Conservation (phyloP, 2,888 invertebrate species). For the Fragum sueziense region DNA sequence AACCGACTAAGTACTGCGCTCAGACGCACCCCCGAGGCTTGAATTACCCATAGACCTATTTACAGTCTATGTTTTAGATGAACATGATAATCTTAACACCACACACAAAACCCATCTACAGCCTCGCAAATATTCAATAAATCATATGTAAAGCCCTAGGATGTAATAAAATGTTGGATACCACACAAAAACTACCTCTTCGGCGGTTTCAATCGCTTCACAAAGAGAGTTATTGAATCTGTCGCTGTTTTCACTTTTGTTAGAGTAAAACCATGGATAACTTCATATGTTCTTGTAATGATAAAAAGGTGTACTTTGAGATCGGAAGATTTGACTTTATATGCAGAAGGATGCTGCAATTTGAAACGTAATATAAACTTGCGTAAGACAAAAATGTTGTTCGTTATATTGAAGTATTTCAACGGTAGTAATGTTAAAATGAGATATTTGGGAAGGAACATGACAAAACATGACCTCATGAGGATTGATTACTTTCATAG, state of each 20-base stretch:
- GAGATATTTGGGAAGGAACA: too few relatives aligned
- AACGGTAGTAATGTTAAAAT: too few relatives aligned
- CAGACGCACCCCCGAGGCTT: constrained; percentile 45
- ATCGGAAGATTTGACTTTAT: too few relatives aligned
- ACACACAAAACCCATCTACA: constrained; percentile 61
- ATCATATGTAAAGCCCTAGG: constrained; percentile 58
- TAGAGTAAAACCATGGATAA: too few relatives aligned
- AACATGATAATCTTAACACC: constrained; percentile 58
- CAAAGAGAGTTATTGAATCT: neutral
- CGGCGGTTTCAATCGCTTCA: constrained; percentile 27
- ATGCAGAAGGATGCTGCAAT: too few relatives aligned
- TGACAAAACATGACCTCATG: too few relatives aligned
- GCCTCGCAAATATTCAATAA: constrained; percentile 61
- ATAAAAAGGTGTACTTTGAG: too few relatives aligned
- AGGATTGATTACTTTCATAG: too few relatives aligned
- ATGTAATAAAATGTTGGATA: constrained; percentile 60
- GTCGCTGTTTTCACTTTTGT: neutral
- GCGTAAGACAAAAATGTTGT: too few relatives aligned
- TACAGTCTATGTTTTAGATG: constrained; percentile 52
- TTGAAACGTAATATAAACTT: too few relatives aligned
- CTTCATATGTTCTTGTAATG: too few relatives aligned
- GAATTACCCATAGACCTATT: constrained; percentile 47
- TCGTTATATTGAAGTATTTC: too few relatives aligned
- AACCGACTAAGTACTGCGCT: constrained; percentile 39
- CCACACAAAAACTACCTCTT: constrained; percentile 59